Conservation (phyloP, 1,140 invertebrate species). For the Probaryconus sp. region DNA sequence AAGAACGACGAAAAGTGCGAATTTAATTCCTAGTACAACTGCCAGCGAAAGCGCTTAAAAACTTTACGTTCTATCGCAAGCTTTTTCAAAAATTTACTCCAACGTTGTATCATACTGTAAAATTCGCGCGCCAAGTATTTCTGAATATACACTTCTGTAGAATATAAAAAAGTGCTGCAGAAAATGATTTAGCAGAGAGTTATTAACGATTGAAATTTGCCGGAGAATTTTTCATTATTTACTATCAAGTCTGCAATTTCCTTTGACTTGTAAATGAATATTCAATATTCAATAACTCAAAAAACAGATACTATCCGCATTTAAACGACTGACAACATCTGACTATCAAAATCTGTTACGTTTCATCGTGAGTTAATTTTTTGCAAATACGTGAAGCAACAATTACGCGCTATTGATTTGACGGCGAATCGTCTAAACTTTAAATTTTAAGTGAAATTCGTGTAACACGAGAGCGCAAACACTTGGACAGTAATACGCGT, state of each 20-base stretch:
- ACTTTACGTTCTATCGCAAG: neutral
- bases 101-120: too few relatives aligned
- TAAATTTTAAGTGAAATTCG: conserved; percentile 29
- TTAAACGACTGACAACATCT: too few relatives aligned
- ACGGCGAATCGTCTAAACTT: conserved; percentile 5
- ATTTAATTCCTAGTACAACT: conserved; percentile 18
- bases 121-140: too few relatives aligned
- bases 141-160: too few relatives aligned
- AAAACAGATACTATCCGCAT: too few relatives aligned
- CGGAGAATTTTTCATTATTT: too few relatives aligned
- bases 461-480: conserved; percentile 30
- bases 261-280: too few relatives aligned
- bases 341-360: neutral
- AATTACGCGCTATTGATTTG: conserved; percentile 7
- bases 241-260: too few relatives aligned
- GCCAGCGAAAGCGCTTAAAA: neutral
- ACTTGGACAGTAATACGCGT: conserved; percentile 6
- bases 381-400: conserved; percentile 7
- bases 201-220: too few relatives aligned
- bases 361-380: neutral
- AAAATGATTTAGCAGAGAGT: too few relatives aligned
- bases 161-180: too few relatives aligned
- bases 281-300: too few relatives aligned
- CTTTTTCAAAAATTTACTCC: neutral
- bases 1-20: conserved; percentile 8